Base-by-base conservation (phyloP, 1,140 invertebrate species). In the Cheumatopsyche charites region DNA sequence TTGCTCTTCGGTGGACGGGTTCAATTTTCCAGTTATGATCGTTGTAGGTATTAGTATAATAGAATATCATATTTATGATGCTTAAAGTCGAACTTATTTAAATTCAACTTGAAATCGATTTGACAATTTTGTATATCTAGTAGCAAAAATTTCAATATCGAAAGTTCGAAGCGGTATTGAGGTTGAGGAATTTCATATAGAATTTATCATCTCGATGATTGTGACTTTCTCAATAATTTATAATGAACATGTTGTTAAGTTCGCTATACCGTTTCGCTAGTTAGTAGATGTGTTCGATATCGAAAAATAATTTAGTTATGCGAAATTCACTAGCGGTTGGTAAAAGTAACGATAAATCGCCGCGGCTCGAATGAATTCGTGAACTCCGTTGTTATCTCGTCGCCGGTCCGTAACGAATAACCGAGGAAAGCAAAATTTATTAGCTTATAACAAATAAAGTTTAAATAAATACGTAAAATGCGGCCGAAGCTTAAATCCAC, bases 371-470 rank as follows among this genome's bases (percentile, higher is more conserved):
- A 65, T 21, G 63, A 66, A 66, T 66, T 66, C 63, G 63, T 66
- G 63, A 66, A 66, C 63, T 12, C 1, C 17, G 63, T 65, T 65
- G 62, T 66, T 66, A 66, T 66, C 63, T 66, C 63, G 63, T 47
- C 63, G 63, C 43, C 55, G 55, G 25, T 66, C 43, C 43, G 63
- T 47, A 66, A 66, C 63, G 47, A 66, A 66, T 66, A 66, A 66
- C 63, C 63, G 41, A 41, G n/a, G 21, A 66, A 26, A 25, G 26
- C 21, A 45, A 66, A 66, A 66, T 66, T 66, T 66, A 66, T 66
- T 66, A 66, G 63, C 42, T 66, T 66, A 66, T 66, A 66, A 66
- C 41, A 66, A 66, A 66, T 66, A 66, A 66, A 42, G 42, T 66
- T 58, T 66, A 66, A 66, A 66, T 66, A 66, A 43, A 66, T 45